Base-by-base conservation (phyloP, 2,888 invertebrate genomes). In the Thymelicus lineola region DNA sequence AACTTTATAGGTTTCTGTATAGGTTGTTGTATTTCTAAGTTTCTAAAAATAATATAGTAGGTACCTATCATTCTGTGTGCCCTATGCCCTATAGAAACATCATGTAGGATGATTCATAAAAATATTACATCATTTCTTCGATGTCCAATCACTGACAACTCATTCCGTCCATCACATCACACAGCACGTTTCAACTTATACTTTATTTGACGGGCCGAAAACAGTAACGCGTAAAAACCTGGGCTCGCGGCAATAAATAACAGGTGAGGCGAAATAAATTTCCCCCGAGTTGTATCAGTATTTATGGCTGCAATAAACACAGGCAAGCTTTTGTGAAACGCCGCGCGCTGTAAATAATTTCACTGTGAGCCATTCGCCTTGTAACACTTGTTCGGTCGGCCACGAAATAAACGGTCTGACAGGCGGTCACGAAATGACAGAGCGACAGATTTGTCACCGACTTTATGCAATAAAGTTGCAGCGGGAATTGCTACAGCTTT, bases 321-420 rank as follows among this genome's bases (percentile, higher is more conserved):
- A 78, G 82, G 76, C 79, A 80, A 82, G 86, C 86, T 87, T 90
- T 92, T 91, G 89, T 88, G 85, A 87, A 86, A 90, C 80, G 88
- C 93, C 93, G 93, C 85, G 78, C 79, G 88, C 82, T 89, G 87
- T 92, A 93, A 92, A 93, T 93, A 90, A 93, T 92, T 90, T 90
- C 89, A 86, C 84, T 85, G 86, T 83, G 85, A 84, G 86, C 82
- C 85, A 83, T 83, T 86, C 82, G 83, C 86, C 87, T 86, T 88
- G 87, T 87, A 87, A 87, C 88, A 89, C 88, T 89, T 86, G 86
- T 81, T 76, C 76, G 78, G 75, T 69, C 73, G 82, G 84, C 84
- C 80, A 81, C 73, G 71, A 80, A 74, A 77, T 67, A 10, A 73
- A 80, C 79, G 78, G 68, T n/a, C n/a, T 46, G 70, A 73, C 70